phyloP scores from a whole-genome alignment of 1,140 invertebrate genomes.

The Drosophila melanica region DNA sequence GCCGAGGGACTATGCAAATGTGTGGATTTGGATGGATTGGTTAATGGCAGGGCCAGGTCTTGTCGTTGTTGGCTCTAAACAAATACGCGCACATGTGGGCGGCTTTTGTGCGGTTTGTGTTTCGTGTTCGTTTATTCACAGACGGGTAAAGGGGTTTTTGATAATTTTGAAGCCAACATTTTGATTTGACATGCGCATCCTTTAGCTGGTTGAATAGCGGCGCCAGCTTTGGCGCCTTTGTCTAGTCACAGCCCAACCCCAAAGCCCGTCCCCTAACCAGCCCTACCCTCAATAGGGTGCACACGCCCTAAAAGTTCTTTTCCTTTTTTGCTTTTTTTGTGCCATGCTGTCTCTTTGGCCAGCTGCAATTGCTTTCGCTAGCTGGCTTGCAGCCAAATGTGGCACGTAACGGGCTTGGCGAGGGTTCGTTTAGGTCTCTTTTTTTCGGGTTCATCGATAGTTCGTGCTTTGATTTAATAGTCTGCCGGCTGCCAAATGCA shows the following conservation, averaged over 20 bases:
- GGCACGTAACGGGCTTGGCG: slow-evolving; percentile 22
- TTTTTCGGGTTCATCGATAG: slow-evolving; percentile 67
- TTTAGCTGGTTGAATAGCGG: slow-evolving; percentile 11
- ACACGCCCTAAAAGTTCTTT: slow-evolving; percentile 53
- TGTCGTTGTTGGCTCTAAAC: slow-evolving; percentile 53
- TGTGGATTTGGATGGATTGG: slow-evolving; percentile 30
- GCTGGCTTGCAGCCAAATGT: slow-evolving; percentile 60
- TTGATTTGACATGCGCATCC: slow-evolving; percentile 68
- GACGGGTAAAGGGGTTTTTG: slow-evolving; percentile 53
- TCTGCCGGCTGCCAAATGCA: slow-evolving; percentile 70
- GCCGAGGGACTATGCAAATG: slow-evolving; percentile 55
- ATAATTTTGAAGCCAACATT: slow-evolving; percentile 76
- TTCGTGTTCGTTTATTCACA: slow-evolving; percentile 59
- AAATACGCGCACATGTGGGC: slow-evolving; percentile 61
- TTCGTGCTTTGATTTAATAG: slow-evolving; percentile 81
- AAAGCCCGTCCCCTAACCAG: background rate
- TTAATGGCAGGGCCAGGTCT: slow-evolving; percentile 26
- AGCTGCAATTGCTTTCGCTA: slow-evolving; percentile 52
- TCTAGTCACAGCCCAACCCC: slow-evolving; percentile 48
- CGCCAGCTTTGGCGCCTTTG: slow-evolving; percentile 63
- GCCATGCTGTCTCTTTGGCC: slow-evolving; percentile 18
- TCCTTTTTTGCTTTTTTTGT: slow-evolving; percentile 40
- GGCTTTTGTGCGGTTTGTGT: slow-evolving; percentile 43
- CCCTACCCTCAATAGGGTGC: background rate
- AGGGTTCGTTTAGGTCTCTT: background rate